Conservation (phyloP, 1,140 invertebrate species). For the Drosophila oshimai region DNA sequence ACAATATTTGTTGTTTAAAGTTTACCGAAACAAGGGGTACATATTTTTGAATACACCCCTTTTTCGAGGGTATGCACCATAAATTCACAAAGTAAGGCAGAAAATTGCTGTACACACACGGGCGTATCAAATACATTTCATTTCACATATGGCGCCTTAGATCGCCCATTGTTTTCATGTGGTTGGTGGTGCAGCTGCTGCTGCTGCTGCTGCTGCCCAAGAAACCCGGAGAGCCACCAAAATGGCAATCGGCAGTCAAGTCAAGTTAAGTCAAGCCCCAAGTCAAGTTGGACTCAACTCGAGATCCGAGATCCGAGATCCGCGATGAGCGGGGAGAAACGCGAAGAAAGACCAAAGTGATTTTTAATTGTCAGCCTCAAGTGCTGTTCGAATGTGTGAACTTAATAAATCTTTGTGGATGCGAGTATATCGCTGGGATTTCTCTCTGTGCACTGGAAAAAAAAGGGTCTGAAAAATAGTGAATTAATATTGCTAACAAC, state of each 20-base stretch:
- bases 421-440: constrained; percentile 34
- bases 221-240: constrained; percentile 30
- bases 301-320: not conserved
- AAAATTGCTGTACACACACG: constrained; percentile 25
- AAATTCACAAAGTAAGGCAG: not conserved
- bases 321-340: no score
- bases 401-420: constrained; percentile 69
- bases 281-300: constrained; percentile 4
- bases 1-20: no score
- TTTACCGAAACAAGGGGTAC: no score
- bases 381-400: constrained; percentile 77
- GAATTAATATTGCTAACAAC: no score
- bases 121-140: constrained; percentile 39
- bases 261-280: constrained; percentile 29
- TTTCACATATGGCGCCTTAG: constrained; percentile 27
- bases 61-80: not conserved
- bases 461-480: no score
- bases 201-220: constrained; percentile 15
- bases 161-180: not conserved
- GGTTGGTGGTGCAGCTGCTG: constrained; percentile 5
- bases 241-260: constrained; percentile 59
- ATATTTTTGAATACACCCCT: no score
- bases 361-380: constrained; percentile 79
- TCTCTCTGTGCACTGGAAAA: no score
- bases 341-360: constrained; percentile 49